Conservation (phyloP, 2,888 invertebrate species). For the Thecocarcelia acutangulata region DNA sequence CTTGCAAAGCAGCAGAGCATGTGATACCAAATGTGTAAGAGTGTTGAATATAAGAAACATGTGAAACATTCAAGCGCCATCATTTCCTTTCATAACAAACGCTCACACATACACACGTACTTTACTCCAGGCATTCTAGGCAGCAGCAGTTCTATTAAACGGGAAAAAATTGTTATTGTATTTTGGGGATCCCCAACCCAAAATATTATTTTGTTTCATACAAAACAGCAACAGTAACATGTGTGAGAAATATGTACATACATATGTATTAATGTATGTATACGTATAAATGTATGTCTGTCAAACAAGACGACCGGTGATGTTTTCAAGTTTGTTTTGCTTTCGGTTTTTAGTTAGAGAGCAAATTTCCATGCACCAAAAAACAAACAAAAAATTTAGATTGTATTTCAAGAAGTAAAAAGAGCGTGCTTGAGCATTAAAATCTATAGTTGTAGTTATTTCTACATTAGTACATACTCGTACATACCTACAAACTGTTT, state of each 20-base stretch:
- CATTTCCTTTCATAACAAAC: conserved; percentile 40
- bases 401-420: not conserved
- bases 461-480: not conserved
- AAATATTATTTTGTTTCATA: conserved; percentile 1
- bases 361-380: not conserved
- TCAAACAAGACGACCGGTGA: conserved; percentile 45
- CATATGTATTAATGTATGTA: too few species aligned
- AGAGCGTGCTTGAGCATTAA: conserved; percentile 34
- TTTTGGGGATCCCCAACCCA: conserved; percentile 62
- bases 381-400: not conserved
- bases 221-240: conserved; percentile 33
- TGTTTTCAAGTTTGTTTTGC: conserved; percentile 20
- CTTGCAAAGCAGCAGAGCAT: conserved; percentile 42
- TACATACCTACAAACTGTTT: conserved; percentile 44
- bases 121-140: not conserved
- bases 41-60: conserved; percentile 5
- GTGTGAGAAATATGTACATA: conserved; percentile 63
- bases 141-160: conserved; percentile 50
- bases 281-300: too few species aligned
- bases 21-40: conserved; percentile 18
- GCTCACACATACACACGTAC: not conserved
- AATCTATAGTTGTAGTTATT: conserved; percentile 12
- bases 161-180: conserved; percentile 11
- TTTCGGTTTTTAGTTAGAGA: conserved; percentile 19
- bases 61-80: conserved; percentile 58